Conservation (phyloP, 2,113 vertebrate species). For the Coryphaenoides rupestris region DNA sequence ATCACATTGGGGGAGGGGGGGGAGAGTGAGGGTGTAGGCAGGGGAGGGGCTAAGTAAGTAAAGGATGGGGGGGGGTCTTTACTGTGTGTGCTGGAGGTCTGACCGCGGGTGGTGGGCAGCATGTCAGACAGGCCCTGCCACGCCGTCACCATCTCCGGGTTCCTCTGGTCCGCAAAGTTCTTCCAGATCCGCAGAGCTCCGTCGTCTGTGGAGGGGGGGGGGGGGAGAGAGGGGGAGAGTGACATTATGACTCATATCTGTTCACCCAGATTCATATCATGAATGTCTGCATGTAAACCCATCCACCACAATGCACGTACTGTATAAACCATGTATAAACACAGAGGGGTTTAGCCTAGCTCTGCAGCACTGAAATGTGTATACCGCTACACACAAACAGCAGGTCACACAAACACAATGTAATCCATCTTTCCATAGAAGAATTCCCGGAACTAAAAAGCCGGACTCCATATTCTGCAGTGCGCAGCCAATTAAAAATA, state of each 20-base stretch:
- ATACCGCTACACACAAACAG: too few relatives aligned
- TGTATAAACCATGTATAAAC: too few relatives aligned
- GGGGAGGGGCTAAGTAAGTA: constrained; percentile 13
- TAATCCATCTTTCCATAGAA: too few relatives aligned
- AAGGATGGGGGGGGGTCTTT: constrained; percentile 48
- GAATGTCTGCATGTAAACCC: too few relatives aligned
- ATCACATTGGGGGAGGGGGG: constrained; percentile 6
- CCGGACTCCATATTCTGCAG: too few relatives aligned
- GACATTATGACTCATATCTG: not conserved
- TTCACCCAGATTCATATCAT: too few relatives aligned
- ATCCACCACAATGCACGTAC: too few relatives aligned
- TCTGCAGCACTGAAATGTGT: too few relatives aligned
- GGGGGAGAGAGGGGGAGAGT: not conserved
- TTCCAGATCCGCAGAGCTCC: constrained; percentile 96
- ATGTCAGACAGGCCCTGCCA: constrained; percentile 99
- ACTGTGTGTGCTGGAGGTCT: constrained; percentile 59
- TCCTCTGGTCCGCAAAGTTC: constrained; percentile 96
- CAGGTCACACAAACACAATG: too few relatives aligned
- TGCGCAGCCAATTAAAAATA: too few relatives aligned
- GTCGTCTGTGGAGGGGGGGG: constrained; percentile 73
- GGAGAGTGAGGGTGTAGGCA: constrained; percentile 10
- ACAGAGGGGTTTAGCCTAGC: too few relatives aligned
- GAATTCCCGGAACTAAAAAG: too few relatives aligned
- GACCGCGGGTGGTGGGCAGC: constrained; percentile 94
- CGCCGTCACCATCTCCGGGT: constrained; percentile 96